phyloP scores from a whole-genome alignment of 2,113 vertebrate species.

The Camelus bactrianus region DNA sequence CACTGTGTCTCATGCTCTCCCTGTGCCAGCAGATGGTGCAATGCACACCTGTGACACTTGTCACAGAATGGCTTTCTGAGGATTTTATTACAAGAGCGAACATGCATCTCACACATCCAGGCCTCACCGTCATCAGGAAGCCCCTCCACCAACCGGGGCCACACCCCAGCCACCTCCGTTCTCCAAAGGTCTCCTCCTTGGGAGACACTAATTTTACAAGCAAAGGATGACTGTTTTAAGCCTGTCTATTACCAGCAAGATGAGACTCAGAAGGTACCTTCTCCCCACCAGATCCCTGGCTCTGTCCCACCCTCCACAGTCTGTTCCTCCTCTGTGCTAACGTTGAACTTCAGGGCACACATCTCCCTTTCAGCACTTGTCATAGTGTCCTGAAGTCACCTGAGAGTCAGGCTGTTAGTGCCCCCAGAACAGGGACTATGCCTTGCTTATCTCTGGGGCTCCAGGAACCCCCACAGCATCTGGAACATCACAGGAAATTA shows the following conservation, averaged over 20 bases:
- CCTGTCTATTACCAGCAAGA: neutral
- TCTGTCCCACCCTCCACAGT: accelerated
- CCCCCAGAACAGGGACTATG: too few relatives aligned
- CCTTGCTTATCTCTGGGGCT: neutral
- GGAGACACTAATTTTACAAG: neutral
- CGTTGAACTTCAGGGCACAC: neutral
- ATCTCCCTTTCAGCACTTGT: neutral
- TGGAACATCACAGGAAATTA: neutral
- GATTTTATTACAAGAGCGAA: conserved; percentile 56
- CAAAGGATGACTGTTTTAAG: neutral
- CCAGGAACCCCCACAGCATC: neutral
- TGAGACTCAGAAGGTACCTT: neutral
- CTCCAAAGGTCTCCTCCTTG: neutral
- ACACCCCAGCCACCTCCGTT: neutral
- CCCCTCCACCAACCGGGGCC: neutral
- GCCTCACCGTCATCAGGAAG: neutral
- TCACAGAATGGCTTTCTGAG: conserved; percentile 56
- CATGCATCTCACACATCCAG: neutral
- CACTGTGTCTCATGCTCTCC: neutral
- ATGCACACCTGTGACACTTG: conserved; percentile 69
- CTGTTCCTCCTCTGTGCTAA: neutral
- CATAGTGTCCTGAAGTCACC: neutral
- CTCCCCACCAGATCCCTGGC: neutral
- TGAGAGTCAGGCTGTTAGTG: neutral
- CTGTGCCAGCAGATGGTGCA: conserved; percentile 79